Base-by-base conservation (phyloP, 2,888 invertebrate species). In the Pachycephus smyrnensis region DNA sequence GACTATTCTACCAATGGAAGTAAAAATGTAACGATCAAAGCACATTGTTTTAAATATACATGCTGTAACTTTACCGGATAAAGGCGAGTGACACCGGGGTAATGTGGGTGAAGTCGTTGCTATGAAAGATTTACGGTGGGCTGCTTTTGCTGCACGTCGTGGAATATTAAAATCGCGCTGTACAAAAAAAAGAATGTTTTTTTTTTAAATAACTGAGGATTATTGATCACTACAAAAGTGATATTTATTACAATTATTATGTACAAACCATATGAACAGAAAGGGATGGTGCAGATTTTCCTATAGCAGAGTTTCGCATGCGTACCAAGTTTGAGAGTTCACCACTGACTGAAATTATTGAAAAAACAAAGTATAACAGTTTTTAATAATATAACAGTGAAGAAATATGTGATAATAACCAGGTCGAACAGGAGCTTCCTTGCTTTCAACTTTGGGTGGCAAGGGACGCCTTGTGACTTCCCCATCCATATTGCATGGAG, bases 281-380 rank as follows among this genome's bases (percentile, higher is more conserved):
- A 82, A 98, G 94, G 76, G 98, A 97, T 75, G 98, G 98, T 81
- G 98, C 98, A 3, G 98, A 98, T 92, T 98, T 98, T 76, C 98
- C 98, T 87, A 98, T 94, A 76, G 96, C 94, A 11, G 97, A 97
- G 89, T 96, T 95, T 84, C 97, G 95, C 95, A 98, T 96, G 82
- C 97, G 95, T 90, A 97, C 94, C 88, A 98, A 93, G 92, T 98
- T 98, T 79, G 95, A 94, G 74, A 93, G 88, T 85, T 94, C 93
- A 75, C 89, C 90, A 35, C 90, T 88, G 33, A 87, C 92, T 92
- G 84, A 40, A 90, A 89, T 79, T 73, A 71, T 71, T 71, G 35
- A 74, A 55, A 76, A 37, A 9, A 31, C 15, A 36, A 69, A 71
- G 12, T 69, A 12, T n/a, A 33, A 76, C 12, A 73, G 33, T 33